Base-by-base conservation (phyloP, 92 coral and sea anemone species). In the Galaxea fascicularis region DNA sequence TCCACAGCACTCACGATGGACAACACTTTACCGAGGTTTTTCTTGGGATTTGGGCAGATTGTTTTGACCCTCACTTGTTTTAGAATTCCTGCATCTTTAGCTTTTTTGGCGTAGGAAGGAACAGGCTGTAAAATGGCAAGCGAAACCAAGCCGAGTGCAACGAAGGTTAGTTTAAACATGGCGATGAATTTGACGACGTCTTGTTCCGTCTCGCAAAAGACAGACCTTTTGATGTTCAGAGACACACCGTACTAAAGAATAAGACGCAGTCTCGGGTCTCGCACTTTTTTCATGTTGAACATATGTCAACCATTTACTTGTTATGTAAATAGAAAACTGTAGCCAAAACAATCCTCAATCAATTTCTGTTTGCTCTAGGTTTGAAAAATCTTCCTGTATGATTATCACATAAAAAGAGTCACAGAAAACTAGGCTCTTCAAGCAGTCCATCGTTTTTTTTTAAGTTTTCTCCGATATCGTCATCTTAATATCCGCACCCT, bases 1-100 rank as follows among this genome's bases (percentile, higher is more conserved):
- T 79, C 84, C 1, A 79, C 75, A 5, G 75, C 72, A 54, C 84
- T 79, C 15, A 79, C 84, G 20, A 79, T 66, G 26, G 84, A 79
- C 75, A 79, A 66, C n/a, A 79, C 84, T 68, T 68, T 65, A 2
- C 46, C 29, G 0, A 79, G 22, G 56, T 67, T 22, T 16, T 79
- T 79, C 74, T 65, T 79, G 16, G 16, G 72, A 71, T 11, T 66
- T 5, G 66, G 29, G 18, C 84, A 66, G 53, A 79, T 65, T 28
- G 66, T 53, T n/a, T 66, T 79, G 21, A 66, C 15, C 7, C 20
- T 49, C 26, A 65, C n/a, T 12, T 52, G 73, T 28, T 78, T 78
- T 27, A 78, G 20, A 52, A 46, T 0, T 8, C 14, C 41, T 17
- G 39, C 72, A 25, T 26, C 20, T 58, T 21, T 24, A 47, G 11